Evolutionary conservation across 2,113 vertebrate genomes (phyloP).

Genomic region (Phycodurus eques): DNA sequence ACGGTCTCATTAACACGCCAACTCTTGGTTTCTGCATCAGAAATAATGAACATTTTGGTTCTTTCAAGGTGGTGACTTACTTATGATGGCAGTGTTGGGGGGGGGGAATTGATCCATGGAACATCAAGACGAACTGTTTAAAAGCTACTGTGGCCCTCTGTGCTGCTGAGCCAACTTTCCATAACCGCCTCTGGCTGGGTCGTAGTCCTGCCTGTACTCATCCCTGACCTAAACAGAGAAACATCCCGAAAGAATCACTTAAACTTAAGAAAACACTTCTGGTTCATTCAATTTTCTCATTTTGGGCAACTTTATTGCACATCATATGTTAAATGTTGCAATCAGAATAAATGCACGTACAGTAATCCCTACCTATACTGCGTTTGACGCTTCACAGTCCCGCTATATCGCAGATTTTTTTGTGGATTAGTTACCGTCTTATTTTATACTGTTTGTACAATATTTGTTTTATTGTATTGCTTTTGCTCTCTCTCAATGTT

Average conservation of each 20-base stretch:
- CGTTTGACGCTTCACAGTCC: too few species aligned
- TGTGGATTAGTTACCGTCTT: too few species aligned
- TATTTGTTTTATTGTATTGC: too few species aligned
- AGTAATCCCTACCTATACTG: background rate
- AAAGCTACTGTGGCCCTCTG: constrained; percentile 64
- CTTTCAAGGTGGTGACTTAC: background rate
- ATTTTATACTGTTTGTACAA: too few species aligned
- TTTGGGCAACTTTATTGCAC: background rate
- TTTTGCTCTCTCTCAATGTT: too few species aligned
- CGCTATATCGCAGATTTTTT: too few species aligned
- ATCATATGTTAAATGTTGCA: background rate
- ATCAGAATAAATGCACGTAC: background rate
- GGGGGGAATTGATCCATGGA: background rate
- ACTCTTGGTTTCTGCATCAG: background rate
- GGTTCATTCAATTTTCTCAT: background rate
- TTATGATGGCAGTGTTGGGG: background rate
- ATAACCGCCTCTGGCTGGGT: constrained; percentile 83
- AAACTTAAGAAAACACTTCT: background rate
- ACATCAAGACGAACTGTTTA: constrained; percentile 36
- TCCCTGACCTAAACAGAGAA: constrained; percentile 75
- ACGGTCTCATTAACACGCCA: background rate
- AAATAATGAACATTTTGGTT: background rate
- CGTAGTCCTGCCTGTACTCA: constrained; percentile 81
- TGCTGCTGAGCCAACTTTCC: constrained; percentile 80
- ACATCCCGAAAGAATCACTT: background rate